phyloP scores from a whole-genome alignment of 2,113 vertebrate genomes.

The Erythrocercus mccallii region DNA sequence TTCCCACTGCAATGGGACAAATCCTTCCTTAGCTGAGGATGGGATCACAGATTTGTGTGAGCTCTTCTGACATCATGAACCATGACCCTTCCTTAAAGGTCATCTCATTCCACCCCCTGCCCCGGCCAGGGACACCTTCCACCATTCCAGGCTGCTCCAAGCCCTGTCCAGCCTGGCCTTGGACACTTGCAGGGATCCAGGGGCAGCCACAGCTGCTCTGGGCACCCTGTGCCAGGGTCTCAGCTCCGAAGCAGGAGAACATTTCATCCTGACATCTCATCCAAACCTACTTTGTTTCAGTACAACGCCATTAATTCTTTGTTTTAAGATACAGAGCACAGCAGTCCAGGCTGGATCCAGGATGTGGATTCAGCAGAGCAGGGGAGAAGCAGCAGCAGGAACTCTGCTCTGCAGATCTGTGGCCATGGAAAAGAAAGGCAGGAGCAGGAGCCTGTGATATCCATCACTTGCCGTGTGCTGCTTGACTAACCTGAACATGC shows the following conservation, averaged over 20 bases:
- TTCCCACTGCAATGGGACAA: background rate
- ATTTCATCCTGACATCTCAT: background rate
- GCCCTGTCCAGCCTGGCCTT: accelerated
- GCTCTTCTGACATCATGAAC: background rate
- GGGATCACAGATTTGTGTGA: background rate
- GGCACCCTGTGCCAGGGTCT: background rate
- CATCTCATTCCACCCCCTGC: background rate
- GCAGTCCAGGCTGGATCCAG: background rate
- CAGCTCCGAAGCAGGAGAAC: background rate
- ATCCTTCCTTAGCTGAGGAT: background rate
- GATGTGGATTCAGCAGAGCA: background rate
- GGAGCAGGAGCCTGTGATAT: background rate
- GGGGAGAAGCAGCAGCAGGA: background rate
- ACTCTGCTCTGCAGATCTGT: background rate
- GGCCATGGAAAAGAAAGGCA: background rate
- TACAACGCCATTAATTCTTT: background rate
- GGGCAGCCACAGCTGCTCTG: background rate
- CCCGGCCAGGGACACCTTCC: background rate
- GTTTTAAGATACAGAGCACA: background rate
- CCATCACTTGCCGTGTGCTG: background rate
- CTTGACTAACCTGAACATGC: background rate
- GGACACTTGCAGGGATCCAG: background rate
- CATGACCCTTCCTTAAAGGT: background rate
- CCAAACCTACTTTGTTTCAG: background rate
- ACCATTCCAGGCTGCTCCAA: accelerated